Conservation (phyloP, 2,888 invertebrate genomes). For the Acrobeloides nanus region DNA sequence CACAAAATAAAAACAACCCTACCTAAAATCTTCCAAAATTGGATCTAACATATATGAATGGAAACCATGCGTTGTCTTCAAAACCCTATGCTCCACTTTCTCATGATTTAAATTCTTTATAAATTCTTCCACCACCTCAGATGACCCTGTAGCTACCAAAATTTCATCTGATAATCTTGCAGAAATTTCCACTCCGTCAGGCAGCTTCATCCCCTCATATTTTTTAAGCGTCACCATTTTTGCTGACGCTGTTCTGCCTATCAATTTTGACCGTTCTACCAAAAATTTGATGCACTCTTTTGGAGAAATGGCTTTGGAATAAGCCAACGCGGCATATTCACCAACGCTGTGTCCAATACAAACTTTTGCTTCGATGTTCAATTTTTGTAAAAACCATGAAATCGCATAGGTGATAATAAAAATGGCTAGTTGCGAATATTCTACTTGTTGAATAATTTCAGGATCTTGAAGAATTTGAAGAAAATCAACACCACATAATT, state of each 20-base stretch:
- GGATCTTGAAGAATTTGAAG: neutral
- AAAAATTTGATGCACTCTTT: slow-evolving; percentile 24
- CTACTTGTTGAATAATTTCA: slow-evolving; percentile 12
- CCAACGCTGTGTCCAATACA: slow-evolving; percentile 44
- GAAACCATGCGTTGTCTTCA: slow-evolving; percentile 36
- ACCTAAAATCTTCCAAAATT: slow-evolving; percentile 26
- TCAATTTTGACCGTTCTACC: slow-evolving; percentile 24
- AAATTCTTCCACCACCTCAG: slow-evolving; percentile 6
- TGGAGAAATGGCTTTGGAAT: slow-evolving; percentile 15
- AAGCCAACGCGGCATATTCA: slow-evolving; percentile 38
- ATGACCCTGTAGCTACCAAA: slow-evolving; percentile 28
- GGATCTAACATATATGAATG: slow-evolving; percentile 36
- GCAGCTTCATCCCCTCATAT: slow-evolving; percentile 14
- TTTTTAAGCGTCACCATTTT: slow-evolving; percentile 36
- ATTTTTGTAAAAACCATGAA: slow-evolving; percentile 17
- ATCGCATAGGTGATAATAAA: slow-evolving; percentile 29
- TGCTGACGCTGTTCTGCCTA: slow-evolving; percentile 28
- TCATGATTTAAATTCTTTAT: neutral
- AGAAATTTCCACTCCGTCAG: slow-evolving; percentile 29
- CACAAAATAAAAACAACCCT: too few species aligned
- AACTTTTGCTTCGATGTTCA: too few species aligned
- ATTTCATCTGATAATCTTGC: slow-evolving; percentile 26
- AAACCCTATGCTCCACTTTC: slow-evolving; percentile 19
- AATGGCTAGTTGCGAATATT: slow-evolving; percentile 27
- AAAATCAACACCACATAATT: neutral